Evolutionary conservation across 2,113 vertebrate genomes (phyloP), one percentile per base, ranked within the genome.

Genomic region (Otocyon megalotis): DNA sequence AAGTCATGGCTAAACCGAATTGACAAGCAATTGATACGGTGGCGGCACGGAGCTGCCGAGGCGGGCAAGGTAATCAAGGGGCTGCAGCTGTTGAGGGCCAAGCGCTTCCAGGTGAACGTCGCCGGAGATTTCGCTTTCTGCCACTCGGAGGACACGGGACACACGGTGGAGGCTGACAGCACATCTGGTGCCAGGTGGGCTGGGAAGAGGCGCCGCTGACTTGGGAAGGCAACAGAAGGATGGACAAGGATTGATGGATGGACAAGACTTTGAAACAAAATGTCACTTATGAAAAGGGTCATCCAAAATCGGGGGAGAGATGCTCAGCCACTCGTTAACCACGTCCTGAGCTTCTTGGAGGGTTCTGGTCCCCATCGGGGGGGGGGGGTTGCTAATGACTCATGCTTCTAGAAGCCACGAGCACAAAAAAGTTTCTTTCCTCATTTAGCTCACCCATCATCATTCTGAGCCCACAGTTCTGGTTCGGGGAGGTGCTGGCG

Each of bases 21-120:
- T 99, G 99, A 99, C 99, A 99, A 98, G 98, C 98, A 97, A 99
- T 99, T 98, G 99, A 99, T 99, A 98, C 6, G 89, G 98, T 48
- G 82, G 98, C 81, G 2, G 97, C 98, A 50, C 84, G 15, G 98
- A 98, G 98, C 98, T 89, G 71, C 98, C 94, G 97, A 99, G 99
- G 98, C 98, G 9, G 98, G 98, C 96, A 93, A 98, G 98, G 98
- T 97, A 99, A 99, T 99, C 99, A 99, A 98, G 98, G 98, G 98
- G 98, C 98, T 99, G 98, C 99, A 99, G 99, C 99, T 99, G 99
- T 98, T 98, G 97, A 97, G 98, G 98, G 98, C 99, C 97, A 98
- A 99, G 98, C 93, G 95, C 98, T 99, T 99, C 99, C 99, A 99
- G 99, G 99, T 99, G 99, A 99, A 99, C 11, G 98, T 99, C 99